Conservation (phyloP, 2,113 vertebrate genomes). For the Sinocyclocheilus anophthalmus region DNA sequence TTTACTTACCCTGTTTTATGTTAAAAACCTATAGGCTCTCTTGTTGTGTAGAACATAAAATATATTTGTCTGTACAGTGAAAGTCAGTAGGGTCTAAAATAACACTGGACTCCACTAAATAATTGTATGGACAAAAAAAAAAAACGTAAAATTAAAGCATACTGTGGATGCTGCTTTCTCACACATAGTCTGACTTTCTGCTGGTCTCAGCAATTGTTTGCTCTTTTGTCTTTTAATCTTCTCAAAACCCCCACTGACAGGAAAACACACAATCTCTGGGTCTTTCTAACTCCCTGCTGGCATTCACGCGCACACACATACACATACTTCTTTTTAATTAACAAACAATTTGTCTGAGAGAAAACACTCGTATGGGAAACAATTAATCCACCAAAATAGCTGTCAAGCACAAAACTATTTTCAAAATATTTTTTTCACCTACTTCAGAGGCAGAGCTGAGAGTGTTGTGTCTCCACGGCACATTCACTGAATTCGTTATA, state of each 20-base stretch:
- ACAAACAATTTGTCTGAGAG: constrained; percentile 57
- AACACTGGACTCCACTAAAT: background rate
- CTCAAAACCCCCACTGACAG: constrained; percentile 25
- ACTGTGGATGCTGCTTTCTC: background rate
- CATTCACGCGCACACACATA: background rate
- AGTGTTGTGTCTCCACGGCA: background rate
- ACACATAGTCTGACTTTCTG: background rate
- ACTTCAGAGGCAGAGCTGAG: constrained; percentile 11
- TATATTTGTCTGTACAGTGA: background rate
- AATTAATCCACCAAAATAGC: constrained; percentile 57
- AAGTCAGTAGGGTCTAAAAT: background rate
- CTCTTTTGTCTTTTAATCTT: constrained; percentile 43
- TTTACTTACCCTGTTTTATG: too few relatives aligned
- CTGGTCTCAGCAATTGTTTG: constrained; percentile 33
- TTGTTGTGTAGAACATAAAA: background rate
- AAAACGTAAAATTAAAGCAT: background rate
- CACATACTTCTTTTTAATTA: constrained; percentile 56
- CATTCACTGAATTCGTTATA: constrained; percentile 4
- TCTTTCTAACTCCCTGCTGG: background rate
- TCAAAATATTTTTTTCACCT: constrained; percentile 46
- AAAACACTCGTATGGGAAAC: constrained; percentile 54
- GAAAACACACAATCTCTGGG: background rate
- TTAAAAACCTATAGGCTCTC: too few relatives aligned
- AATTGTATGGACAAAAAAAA: background rate
- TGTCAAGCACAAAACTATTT: constrained; percentile 46